A percentile compares a stretch with the other conserved stretches of the same genome.
phyloP scores from a whole-genome alignment of 2,113 vertebrate species.

The Tenebrosternarchus preto region DNA sequence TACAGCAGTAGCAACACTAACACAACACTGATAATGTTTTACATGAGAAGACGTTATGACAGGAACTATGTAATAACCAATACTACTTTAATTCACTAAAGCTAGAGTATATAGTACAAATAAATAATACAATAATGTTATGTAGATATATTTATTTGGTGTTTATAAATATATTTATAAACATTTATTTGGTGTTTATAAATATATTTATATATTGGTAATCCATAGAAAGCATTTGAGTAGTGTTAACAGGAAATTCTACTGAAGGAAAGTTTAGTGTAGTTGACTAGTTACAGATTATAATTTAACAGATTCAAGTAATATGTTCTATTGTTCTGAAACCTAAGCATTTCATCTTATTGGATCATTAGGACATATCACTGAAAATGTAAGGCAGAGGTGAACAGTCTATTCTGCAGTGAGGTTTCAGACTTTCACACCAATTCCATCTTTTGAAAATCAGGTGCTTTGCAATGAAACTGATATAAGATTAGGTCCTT shows the following conservation, averaged over 20 bases:
- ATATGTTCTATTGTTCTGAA: background rate
- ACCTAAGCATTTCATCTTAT: background rate
- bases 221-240: background rate
- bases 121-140: background rate
- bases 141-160: background rate
- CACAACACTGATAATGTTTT: background rate
- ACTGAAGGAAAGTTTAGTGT: background rate
- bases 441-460: background rate
- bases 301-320: background rate
- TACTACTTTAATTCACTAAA: too few species aligned
- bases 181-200: background rate
- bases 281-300: background rate
- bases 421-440: background rate
- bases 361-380: background rate
- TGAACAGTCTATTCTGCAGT: background rate
- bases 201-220: too few species aligned
- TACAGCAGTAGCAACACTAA: slow-evolving; percentile 16
- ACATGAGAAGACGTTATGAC: background rate
- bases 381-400: too few species aligned
- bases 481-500: too few species aligned
- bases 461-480: too few species aligned
- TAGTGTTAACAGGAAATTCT: too few species aligned
- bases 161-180: background rate
- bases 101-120: too few species aligned
- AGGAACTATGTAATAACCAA: background rate